These are phyloP conservation scores for Odontothrips loti DNA, from an alignment of 2,888 invertebrate species.

Conservation along the genomic window DNA sequence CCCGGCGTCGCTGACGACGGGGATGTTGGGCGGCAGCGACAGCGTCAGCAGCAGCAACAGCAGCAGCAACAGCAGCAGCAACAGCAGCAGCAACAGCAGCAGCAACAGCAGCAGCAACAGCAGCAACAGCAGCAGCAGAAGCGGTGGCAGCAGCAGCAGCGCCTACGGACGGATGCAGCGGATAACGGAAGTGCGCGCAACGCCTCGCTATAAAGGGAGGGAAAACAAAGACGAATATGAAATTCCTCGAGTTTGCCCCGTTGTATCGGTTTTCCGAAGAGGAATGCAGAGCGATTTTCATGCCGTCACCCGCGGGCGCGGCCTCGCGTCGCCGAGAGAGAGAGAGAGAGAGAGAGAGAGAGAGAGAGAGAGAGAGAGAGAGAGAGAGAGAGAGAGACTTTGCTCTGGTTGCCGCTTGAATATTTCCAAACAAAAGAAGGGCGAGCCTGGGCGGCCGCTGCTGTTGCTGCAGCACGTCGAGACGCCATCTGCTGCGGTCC, in stretches of 20 bases:
- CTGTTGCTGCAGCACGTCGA: too few species aligned
- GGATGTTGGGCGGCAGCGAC: too few species aligned
- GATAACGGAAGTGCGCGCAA: not conserved
- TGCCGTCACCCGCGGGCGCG: slow-evolving; percentile 11
- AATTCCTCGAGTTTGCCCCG: slow-evolving; percentile 19
- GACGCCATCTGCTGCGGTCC: not conserved
- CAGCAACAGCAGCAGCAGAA: not conserved
- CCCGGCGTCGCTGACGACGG: not conserved
- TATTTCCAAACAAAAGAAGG: slow-evolving; percentile 1
- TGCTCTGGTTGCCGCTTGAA: not conserved
- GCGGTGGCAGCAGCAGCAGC: too few species aligned
- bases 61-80: too few species aligned
- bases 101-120: too few species aligned
- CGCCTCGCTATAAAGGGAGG: not conserved
- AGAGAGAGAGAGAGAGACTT: not conserved
- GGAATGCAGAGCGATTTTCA: slow-evolving; percentile 11
- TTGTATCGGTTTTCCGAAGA: slow-evolving; percentile 15
- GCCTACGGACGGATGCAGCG: not conserved
- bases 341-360: not conserved
- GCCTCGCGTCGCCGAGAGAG: not conserved
- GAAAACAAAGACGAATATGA: slow-evolving; percentile 25
- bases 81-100: too few species aligned
- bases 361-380: not conserved
- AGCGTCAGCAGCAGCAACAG: too few species aligned
- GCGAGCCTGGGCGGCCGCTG: not conserved